These are phyloP conservation scores for Sebastes umbrosus DNA, from an alignment of 2,797 vertebrate genomes.

Conservation along the genomic window DNA sequence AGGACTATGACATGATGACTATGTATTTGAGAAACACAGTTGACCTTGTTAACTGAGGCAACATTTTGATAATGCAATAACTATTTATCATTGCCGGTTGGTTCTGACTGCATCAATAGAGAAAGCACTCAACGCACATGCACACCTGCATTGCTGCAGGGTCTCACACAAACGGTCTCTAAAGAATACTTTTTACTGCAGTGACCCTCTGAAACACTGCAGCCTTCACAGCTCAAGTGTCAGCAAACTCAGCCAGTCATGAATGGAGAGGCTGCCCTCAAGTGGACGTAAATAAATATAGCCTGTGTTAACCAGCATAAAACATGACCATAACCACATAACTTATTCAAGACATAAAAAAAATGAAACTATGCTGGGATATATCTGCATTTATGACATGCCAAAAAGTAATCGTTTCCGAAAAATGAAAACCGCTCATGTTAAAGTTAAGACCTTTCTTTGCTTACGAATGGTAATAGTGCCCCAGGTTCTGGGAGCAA, in stretches of 20 bases:
- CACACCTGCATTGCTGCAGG: slow-evolving; percentile 66
- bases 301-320: not conserved
- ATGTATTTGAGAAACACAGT: not conserved
- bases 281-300: slow-evolving; percentile 56
- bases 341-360: not conserved
- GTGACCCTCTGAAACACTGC: slow-evolving; percentile 75
- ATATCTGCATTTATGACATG: not conserved
- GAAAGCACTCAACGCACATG: not conserved
- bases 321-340: not conserved
- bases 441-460: slow-evolving; percentile 19
- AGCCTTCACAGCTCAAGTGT: slow-evolving; percentile 59
- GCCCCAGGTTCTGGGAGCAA: slow-evolving; percentile 84
- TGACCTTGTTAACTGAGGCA: not conserved
- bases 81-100: not conserved
- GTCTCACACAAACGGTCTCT: slow-evolving; percentile 44
- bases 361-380: not conserved
- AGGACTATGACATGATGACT: not conserved
- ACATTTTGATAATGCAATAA: not conserved
- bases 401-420: slow-evolving; percentile 4
- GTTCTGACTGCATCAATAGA: slow-evolving; percentile 1
- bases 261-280: slow-evolving; percentile 67
- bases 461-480: slow-evolving; percentile 85
- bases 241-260: slow-evolving; percentile 54
- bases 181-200: slow-evolving; percentile 71
- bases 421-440: slow-evolving; percentile 4